Conservation (phyloP, 1,140 invertebrate species). For the Centruroides sculpturatus region DNA sequence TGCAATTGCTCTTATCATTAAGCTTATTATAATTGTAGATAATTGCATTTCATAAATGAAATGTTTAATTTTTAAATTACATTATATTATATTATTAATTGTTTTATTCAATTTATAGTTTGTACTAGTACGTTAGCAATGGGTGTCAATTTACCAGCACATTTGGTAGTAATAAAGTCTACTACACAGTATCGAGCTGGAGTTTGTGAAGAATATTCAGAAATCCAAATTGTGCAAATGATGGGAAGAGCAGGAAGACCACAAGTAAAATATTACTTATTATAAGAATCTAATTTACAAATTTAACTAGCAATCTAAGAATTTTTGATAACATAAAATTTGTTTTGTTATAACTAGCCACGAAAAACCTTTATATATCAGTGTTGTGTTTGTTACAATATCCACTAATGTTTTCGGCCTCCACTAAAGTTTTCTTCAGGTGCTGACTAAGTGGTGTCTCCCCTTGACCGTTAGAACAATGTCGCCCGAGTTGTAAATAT, state of each 20-base stretch:
- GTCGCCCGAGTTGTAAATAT: no score
- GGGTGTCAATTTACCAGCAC: conserved; percentile 67
- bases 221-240: conserved; percentile 63
- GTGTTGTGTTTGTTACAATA: no score
- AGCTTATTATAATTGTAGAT: no score
- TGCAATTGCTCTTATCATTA: no score
- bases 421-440: no score
- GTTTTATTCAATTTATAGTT: conserved; percentile 23
- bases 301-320: no score
- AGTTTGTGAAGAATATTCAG: conserved; percentile 49
- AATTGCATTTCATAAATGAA: neutral
- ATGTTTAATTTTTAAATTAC: neutral
- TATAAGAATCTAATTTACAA: neutral
- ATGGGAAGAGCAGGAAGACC: conserved; percentile 65
- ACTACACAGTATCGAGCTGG: conserved; percentile 55
- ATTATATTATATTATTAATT: neutral
- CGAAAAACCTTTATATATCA: no score
- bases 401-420: no score
- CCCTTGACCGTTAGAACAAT: no score
- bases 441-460: no score
- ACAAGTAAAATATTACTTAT: conserved; percentile 31
- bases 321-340: no score
- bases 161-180: conserved; percentile 66
- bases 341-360: no score
- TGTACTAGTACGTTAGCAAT: conserved; percentile 57